Base-by-base conservation (phyloP, 2,113 vertebrate genomes). In the Sinosuthora webbiana region DNA sequence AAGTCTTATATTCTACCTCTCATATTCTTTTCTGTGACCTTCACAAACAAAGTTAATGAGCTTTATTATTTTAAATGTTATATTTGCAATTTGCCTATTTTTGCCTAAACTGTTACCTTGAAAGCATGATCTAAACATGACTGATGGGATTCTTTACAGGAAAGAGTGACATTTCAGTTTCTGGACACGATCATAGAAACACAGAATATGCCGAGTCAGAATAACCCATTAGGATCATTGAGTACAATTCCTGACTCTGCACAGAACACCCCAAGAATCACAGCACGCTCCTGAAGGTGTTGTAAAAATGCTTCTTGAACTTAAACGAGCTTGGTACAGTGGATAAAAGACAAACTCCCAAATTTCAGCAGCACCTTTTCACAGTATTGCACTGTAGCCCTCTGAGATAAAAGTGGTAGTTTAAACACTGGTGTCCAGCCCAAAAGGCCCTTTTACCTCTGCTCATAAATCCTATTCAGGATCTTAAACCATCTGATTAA, bases 381-480 rank as follows among this genome's bases (percentile, higher is more conserved):
- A 49, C 6, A 1, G 0, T 33, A 13, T 4, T 19, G 16, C 3
- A 37, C 4, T 77, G 25, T 27, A 71, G 8, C 2, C 21, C 18
- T 55, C 7, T 31, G 28, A 79, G n/a, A 57, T 17, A 64, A 82
- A 84, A 49, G 9, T 30, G 24, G 18, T 13, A 49, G 35, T 2
- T 15, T 24, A 62, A 3, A 8, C 16, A 24, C 7, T 28, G 2
- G 3, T 63, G 10, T 73, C 6, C 13, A 65, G 31, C 17, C 9
- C 37, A 62, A 64, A 77, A 41, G 8, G 9, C 3, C 4, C 3
- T 84, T 87, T 93, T 45, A 0, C 6, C 2, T 64, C 3, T 13
- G 4, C 1, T 65, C 3, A 19, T 47, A 30, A 20, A 80, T 69
- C 15, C 14, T 47, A 10, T 55, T 41, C 16, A 55, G 15, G 52